Evolutionary conservation across 1,140 invertebrate genomes (phyloP).

Genomic region (Phymastichus coffea): DNA sequence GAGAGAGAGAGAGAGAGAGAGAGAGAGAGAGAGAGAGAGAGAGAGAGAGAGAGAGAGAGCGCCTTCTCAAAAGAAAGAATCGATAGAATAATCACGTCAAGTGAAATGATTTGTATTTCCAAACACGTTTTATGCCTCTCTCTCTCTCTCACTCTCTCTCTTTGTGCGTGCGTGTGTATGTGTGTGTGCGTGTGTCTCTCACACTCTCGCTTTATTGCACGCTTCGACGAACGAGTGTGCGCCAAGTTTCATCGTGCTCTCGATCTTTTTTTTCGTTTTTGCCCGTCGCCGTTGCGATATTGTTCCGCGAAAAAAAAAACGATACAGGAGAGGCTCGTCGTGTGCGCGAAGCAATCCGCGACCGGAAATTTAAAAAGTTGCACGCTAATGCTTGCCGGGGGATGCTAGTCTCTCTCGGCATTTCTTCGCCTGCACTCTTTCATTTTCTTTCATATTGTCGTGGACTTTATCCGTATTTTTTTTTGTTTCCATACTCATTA

Average conservation of each 20-base stretch:
- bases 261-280: too few relatives aligned
- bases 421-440: conserved; percentile 25
- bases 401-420: neutral
- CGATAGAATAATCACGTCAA: conserved; percentile 16
- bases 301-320: conserved; percentile 39
- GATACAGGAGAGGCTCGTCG: conserved; percentile 13
- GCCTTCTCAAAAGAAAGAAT: neutral
- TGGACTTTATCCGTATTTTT: neutral
- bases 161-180: too few relatives aligned
- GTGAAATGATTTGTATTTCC: conserved; percentile 15
- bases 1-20: too few relatives aligned
- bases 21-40: too few relatives aligned
- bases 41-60: too few relatives aligned
- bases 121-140: conserved; percentile 1
- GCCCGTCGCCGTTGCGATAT: too few relatives aligned
- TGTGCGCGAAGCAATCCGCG: conserved; percentile 47
- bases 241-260: neutral
- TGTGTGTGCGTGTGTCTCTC: neutral
- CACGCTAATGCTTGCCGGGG: conserved; percentile 46
- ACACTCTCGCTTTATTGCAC: neutral
- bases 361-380: conserved; percentile 58
- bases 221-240: neutral
- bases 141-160: too few relatives aligned
- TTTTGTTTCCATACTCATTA: too few relatives aligned
- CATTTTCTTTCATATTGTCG: conserved; percentile 15